A percentile compares a stretch with the other conserved stretches of the same genome.
phyloP scores from a whole-genome alignment of 1,140 invertebrate species.

The Ceratina japonica region DNA sequence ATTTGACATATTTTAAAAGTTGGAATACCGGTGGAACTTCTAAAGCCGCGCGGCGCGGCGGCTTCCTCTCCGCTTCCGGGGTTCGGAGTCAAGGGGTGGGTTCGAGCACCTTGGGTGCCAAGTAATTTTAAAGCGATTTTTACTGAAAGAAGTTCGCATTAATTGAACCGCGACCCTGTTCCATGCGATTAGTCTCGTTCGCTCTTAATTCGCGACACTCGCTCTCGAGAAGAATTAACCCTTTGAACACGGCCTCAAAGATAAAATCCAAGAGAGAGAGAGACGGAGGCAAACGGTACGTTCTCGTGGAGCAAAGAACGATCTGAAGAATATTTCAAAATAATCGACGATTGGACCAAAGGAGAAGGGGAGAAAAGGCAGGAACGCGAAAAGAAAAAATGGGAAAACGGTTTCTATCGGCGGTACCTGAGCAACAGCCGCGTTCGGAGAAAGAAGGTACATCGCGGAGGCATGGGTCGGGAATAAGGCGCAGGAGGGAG shows the following conservation, averaged over 20 bases:
- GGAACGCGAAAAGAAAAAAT: neutral
- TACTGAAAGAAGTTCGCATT: constrained; percentile 71
- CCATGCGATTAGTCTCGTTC: neutral
- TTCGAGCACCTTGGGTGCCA: constrained; percentile 58
- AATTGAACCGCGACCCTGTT: constrained; percentile 67
- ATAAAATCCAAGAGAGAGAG: too few species aligned
- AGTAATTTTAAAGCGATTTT: constrained; percentile 75
- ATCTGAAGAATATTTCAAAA: too few species aligned
- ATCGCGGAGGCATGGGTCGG: neutral
- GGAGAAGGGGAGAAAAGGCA: neutral
- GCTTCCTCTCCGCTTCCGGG: constrained; percentile 48
- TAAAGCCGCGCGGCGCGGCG: constrained; percentile 64
- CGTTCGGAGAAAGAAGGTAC: constrained; percentile 23
- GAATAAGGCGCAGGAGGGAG: neutral
- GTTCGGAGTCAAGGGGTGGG: constrained; percentile 51
- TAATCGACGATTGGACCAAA: neutral
- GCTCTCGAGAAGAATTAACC: too few species aligned
- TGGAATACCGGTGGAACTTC: constrained; percentile 74
- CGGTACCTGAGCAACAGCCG: constrained; percentile 37
- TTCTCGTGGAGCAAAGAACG: too few species aligned
- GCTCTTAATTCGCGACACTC: too few species aligned
- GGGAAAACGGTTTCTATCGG: constrained; percentile 32
- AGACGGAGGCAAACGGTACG: too few species aligned
- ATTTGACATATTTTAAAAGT: constrained; percentile 78
- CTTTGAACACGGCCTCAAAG: too few species aligned